Conservation (phyloP, 2,113 vertebrate species). For the Nematolebias whitei region DNA sequence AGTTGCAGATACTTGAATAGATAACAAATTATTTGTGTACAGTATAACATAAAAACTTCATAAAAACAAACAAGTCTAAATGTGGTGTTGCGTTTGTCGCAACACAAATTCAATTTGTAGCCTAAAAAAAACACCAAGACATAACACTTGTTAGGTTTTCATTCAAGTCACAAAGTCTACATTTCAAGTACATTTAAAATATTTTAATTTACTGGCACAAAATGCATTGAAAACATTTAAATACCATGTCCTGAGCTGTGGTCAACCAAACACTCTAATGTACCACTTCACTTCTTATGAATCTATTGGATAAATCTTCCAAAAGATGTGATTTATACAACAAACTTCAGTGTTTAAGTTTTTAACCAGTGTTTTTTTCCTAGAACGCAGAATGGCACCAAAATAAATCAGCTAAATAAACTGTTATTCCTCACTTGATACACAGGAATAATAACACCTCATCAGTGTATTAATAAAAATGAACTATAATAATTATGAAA, state of each 20-base stretch:
- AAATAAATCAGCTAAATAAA: not conserved
- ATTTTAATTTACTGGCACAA: conserved; percentile 9
- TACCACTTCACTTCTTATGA: conserved; percentile 1
- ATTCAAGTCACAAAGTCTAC: not conserved
- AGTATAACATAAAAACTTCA: not conserved
- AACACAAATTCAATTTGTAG: conserved; percentile 27
- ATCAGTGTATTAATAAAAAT: conserved; percentile 1
- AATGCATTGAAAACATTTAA: not conserved
- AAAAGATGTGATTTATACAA: not conserved
- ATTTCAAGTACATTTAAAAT: conserved; percentile 39
- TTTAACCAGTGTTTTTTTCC: not conserved
- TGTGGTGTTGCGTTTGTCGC: not conserved
- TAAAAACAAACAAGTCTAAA: not conserved
- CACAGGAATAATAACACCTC: conserved; percentile 13
- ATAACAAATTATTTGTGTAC: not conserved
- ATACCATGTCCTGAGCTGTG: conserved; percentile 22
- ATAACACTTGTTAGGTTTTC: not conserved
- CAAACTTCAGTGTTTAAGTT: conserved; percentile 10
- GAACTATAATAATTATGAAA: not conserved
- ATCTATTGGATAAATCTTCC: not conserved
- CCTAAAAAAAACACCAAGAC: not conserved
- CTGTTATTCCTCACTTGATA: conserved; percentile 11
- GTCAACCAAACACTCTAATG: conserved; percentile 5
- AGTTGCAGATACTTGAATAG: not conserved
- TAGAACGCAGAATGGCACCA: not conserved